Evolutionary conservation across 2,113 vertebrate genomes (phyloP).

Genomic region (Pagrus major): DNA sequence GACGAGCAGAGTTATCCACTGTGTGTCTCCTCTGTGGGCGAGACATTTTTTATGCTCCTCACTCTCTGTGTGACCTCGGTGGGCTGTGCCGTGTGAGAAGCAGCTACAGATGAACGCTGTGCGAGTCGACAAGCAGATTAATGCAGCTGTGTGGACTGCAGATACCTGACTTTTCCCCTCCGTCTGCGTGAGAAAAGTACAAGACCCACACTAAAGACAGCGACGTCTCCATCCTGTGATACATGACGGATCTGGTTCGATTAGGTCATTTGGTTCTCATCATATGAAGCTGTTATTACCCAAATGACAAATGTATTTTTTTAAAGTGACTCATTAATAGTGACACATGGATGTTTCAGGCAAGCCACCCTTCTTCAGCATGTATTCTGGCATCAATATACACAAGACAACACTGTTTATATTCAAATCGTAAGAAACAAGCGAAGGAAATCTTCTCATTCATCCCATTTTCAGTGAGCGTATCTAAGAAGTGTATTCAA

Average conservation of each 20-base stretch:
- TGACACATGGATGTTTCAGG: no score
- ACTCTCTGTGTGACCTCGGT: conserved; percentile 61
- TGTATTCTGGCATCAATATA: no score
- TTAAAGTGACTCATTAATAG: no score
- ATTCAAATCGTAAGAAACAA: no score
- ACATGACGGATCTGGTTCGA: background rate
- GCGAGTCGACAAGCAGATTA: conserved; percentile 10
- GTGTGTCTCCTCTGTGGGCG: conserved; percentile 47
- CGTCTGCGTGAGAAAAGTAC: conserved; percentile 3
- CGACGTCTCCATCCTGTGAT: background rate
- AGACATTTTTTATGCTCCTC: conserved; percentile 43
- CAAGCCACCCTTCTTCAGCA: no score
- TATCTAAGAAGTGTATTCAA: no score
- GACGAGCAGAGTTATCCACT: conserved; percentile 22
- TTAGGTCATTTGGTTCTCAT: background rate
- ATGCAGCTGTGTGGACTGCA: background rate
- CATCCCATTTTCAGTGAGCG: no score
- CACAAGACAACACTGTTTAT: no score
- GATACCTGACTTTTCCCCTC: background rate
- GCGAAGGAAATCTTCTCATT: no score
- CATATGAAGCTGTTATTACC: background rate
- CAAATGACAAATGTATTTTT: background rate
- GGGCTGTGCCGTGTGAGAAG: conserved; percentile 55
- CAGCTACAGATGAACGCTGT: conserved; percentile 34
- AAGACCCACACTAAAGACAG: background rate